Base-by-base conservation (phyloP, 1,140 invertebrate genomes). In the Hestina assimilis region DNA sequence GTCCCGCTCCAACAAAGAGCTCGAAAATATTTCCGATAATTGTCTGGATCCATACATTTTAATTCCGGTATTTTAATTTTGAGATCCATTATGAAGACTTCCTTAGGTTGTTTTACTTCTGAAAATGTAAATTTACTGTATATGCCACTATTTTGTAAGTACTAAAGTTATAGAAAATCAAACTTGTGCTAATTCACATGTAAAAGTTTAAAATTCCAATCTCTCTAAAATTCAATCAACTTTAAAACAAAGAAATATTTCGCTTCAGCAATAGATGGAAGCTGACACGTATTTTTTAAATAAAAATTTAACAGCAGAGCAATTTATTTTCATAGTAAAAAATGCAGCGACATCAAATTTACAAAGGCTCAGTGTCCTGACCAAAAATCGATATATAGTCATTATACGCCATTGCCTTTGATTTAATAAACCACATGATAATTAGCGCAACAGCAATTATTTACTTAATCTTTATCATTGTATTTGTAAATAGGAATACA, bases 1-100 rank as follows among this genome's bases (percentile, higher is more conserved):
- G 72, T 73, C 19, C 75, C 73, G 66, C 71, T 82, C 84, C 83
- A 87, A 57, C 80, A 86, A 40, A 87, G 52, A n/a, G 73, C 61
- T 4, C 75, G 60, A 57, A 87, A 87, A 48, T 75, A 80, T 52
- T 81, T 82, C 50, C 69, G 62, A 57, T 87, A 87, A 42, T 86
- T 84, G 20, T 84, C 83, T 12, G 78, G 76, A 50, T 86, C 80
- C 81, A 87, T 75, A 29, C 74, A 83, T 72, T 62, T 71, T 42
- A 87, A 43, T 59, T 87, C 84, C 1, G 79, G 72, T 47, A 72
- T 69, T 58, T 66, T 72, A 41, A 74, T 71, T 59, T 65, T 78
- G 21, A 61, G 41, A 64, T 71, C 71, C 76, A 79, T 77, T 41
- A 38, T 65, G 38, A 29, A 31, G 57, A 55, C 35, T 45, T 56